Conservation (phyloP, 2,797 vertebrate species). For the Labeo calbasu region DNA sequence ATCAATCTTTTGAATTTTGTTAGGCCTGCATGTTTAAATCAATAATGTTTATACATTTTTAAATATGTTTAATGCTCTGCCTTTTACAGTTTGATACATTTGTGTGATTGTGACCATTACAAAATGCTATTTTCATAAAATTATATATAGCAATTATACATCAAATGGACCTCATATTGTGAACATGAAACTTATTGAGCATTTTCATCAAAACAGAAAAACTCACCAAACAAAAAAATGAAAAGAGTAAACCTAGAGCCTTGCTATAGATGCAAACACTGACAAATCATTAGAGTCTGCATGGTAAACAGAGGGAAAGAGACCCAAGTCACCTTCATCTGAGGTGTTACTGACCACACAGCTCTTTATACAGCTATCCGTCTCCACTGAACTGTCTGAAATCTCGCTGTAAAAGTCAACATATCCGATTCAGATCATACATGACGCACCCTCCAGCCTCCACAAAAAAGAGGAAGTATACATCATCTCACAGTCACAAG, state of each 20-base stretch:
- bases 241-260: not conserved
- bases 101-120: too few species aligned
- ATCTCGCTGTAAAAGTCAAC: not conserved
- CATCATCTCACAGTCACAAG: conserved; percentile 13
- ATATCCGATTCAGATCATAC: not conserved
- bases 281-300: not conserved
- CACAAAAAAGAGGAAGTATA: not conserved
- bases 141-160: too few species aligned
- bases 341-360: not conserved
- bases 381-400: not conserved
- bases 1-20: not conserved
- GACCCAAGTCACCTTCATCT: not conserved
- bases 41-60: not conserved
- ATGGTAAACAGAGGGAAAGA: not conserved
- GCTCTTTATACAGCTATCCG: not conserved
- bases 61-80: not conserved
- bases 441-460: conserved; percentile 1
- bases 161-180: not conserved
- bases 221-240: not conserved
- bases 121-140: too few species aligned
- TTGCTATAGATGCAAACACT: not conserved
- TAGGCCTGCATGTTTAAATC: not conserved
- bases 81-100: too few species aligned
- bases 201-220: not conserved
- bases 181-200: not conserved